Evolutionary conservation across 2,888 invertebrate species (phyloP), one percentile per base, ranked within the genome.

Genomic region (Brachyopa scutellaris): DNA sequence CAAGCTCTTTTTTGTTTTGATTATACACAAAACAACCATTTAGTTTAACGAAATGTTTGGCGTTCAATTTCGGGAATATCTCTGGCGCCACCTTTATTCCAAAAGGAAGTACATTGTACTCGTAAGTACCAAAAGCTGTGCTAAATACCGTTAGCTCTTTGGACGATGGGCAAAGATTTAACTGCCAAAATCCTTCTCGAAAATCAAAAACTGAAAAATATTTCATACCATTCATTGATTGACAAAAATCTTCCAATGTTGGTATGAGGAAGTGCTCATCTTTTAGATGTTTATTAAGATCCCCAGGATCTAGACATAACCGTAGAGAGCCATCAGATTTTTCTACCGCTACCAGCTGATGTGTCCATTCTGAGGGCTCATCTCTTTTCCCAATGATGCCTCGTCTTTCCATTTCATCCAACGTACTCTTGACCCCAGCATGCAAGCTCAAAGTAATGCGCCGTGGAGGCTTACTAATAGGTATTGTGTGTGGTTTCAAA

Each of bases 111-210:
- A 62, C 31, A 8, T 47, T 47, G 29, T 62, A 47, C 33, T 62
- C 9, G 29, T 40, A 62, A 17, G 45, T 33, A 23, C 73, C 66
- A 53, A 66, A 53, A 17, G 38, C 53, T 26, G 66, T 53, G 36
- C 84, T 84, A 73, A 29, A 86, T 85, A 78, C 86, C 85, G 64
- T 64, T 9, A 45, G 84, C 85, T 17, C 88, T 88, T 79, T 88
- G 87, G 64, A 86, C 86, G 15, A 88, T 89, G 70, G 85, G 49
- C 57, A 53, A 17, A 78, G 55, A 15, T 36, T 26, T 26, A 69
- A 38, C 51, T 64, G 80, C 62, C 62, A 84, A 83, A 84, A 85
- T 59, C 40, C 84, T 77, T 72, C 84, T 73, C 73, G 85, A 80
- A 85, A 42, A 64, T 85, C 85, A 17, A 86, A 72, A 9, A 85